Percentiles rank a stretch among this genome's conserved stretches.
Evolutionary conservation across 1,140 invertebrate species (phyloP).

Genomic region (Lerema accius): DNA sequence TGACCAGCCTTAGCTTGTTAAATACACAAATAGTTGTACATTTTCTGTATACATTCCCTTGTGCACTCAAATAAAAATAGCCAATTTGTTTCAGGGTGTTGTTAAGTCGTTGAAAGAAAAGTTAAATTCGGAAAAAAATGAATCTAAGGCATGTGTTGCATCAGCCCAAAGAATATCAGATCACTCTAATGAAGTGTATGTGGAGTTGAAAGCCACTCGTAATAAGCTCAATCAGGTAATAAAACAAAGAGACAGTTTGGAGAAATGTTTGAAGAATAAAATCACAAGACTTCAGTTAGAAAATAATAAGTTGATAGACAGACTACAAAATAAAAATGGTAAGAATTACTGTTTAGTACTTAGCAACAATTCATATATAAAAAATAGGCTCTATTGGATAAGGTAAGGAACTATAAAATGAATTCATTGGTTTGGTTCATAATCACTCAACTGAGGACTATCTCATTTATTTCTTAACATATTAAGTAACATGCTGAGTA

Average conservation of each 20-base stretch:
- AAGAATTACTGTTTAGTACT: slow-evolving; percentile 28
- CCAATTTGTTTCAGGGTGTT: slow-evolving; percentile 49
- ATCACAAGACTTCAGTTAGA: slow-evolving; percentile 60
- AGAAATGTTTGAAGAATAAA: slow-evolving; percentile 63
- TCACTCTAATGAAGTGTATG: slow-evolving; percentile 59
- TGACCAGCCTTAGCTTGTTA: no score
- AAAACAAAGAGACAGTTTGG: slow-evolving; percentile 69
- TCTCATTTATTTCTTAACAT: no score
- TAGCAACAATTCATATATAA: no score
- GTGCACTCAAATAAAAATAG: no score
- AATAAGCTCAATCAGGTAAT: slow-evolving; percentile 57
- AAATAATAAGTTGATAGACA: slow-evolving; percentile 67
- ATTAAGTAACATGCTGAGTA: no score
- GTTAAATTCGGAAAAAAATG: slow-evolving; percentile 65
- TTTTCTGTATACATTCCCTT: no score
- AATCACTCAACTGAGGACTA: no score
- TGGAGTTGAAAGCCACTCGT: slow-evolving; percentile 55
- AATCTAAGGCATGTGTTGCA: slow-evolving; percentile 69
- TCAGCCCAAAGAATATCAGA: slow-evolving; percentile 69
- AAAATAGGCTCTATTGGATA: no score
- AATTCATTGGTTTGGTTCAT: no score
- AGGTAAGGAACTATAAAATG: no score
- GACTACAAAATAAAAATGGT: slow-evolving; percentile 63
- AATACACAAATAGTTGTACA: no score
- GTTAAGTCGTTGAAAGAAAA: slow-evolving; percentile 61